Conservation (phyloP, 2,888 invertebrate species). For the Drosophila hawaiiensis region DNA sequence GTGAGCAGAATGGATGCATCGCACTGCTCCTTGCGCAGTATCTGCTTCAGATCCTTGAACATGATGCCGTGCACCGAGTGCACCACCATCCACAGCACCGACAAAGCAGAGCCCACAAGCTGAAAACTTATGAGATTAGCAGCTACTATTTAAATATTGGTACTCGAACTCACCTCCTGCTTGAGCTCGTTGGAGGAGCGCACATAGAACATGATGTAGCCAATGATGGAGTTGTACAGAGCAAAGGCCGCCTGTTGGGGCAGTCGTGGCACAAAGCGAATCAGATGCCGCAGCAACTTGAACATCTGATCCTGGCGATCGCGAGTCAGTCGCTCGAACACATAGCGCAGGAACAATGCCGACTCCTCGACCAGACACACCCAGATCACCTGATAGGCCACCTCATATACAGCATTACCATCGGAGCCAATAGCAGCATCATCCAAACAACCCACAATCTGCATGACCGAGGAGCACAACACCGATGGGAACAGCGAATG, state of each 20-base stretch:
- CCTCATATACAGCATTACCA: slow-evolving; percentile 98
- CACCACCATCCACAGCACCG: slow-evolving; percentile 99
- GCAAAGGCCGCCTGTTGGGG: slow-evolving; percentile 99
- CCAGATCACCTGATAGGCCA: slow-evolving; percentile 98
- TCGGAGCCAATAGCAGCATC: slow-evolving; percentile 98
- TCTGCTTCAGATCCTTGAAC: slow-evolving; percentile 99
- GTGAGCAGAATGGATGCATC: slow-evolving; percentile 98
- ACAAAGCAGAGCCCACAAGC: slow-evolving; percentile 96
- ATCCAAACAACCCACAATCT: slow-evolving; percentile 96
- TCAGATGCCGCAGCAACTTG: slow-evolving; percentile 95
- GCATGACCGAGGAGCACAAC: slow-evolving; percentile 97
- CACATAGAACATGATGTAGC: slow-evolving; percentile 99
- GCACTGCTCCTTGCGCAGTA: slow-evolving; percentile 98
- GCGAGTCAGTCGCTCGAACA: slow-evolving; percentile 96
- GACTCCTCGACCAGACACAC: slow-evolving; percentile 99
- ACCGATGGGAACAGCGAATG: slow-evolving; percentile 98
- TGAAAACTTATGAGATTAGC: slow-evolving; percentile 33
- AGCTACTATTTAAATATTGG: not conserved
- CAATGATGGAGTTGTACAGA: slow-evolving; percentile 99
- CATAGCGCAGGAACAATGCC: slow-evolving; percentile 96
- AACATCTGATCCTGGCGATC: slow-evolving; percentile 98
- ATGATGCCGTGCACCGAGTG: slow-evolving; percentile 99
- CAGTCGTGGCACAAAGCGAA: slow-evolving; percentile 95
- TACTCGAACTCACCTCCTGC: slow-evolving; percentile 87
- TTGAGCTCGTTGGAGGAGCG: slow-evolving; percentile 98